phyloP scores from a whole-genome alignment of 2,888 invertebrate genomes.

The Microplitis deprimator region DNA sequence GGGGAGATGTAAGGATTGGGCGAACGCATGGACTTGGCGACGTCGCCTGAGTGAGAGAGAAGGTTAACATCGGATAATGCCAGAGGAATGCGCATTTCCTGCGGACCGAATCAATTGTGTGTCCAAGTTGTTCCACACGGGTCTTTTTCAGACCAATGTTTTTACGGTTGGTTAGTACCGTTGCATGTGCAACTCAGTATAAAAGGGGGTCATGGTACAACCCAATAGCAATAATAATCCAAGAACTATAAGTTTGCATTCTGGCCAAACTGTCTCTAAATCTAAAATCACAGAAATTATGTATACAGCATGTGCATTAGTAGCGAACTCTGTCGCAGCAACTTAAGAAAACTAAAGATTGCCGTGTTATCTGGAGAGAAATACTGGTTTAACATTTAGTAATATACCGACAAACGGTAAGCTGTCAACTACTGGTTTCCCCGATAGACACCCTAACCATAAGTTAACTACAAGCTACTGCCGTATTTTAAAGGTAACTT shows the following conservation, averaged over 20 bases:
- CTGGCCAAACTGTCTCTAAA: background rate
- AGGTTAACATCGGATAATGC: constrained; percentile 43
- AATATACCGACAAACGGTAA: no score
- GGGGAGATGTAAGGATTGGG: constrained; percentile 25
- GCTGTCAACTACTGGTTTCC: no score
- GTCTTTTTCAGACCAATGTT: constrained; percentile 64
- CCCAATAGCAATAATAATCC: constrained; percentile 68
- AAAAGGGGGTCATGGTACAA: constrained; percentile 70
- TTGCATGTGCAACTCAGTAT: constrained; percentile 58
- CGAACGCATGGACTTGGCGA: constrained; percentile 36
- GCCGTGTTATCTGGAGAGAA: no score
- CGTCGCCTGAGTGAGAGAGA: constrained; percentile 34
- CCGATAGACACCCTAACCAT: no score
- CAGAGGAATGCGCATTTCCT: constrained; percentile 50
- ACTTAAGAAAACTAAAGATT: background rate
- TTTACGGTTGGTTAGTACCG: constrained; percentile 66
- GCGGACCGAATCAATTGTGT: constrained; percentile 49
- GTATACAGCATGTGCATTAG: background rate
- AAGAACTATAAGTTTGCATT: constrained; percentile 59
- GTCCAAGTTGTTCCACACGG: constrained; percentile 42
- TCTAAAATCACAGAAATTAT: constrained; percentile 3
- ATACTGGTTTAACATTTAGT: no score
- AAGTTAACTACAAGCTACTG: no score
- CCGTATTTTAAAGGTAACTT: no score
- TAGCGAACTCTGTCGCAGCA: background rate